These are phyloP conservation scores for Phyllotis vaccarum DNA, from an alignment of 2,797 vertebrate species.

Conservation along the genomic window DNA sequence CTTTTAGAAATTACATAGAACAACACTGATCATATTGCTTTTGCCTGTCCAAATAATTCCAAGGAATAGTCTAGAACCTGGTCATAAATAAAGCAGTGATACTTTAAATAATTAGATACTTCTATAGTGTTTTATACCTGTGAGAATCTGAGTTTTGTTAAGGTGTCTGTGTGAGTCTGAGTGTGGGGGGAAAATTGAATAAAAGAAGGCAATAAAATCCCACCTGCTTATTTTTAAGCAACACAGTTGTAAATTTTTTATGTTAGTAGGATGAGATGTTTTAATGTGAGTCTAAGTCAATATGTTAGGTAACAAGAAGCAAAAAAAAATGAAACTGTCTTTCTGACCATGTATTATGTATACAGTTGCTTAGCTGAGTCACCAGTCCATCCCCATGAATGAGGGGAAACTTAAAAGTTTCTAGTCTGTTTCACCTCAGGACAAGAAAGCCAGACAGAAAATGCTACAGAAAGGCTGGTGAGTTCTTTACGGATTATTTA, in stretches of 20 bases:
- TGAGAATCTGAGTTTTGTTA: background rate
- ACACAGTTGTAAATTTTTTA: constrained; percentile 46
- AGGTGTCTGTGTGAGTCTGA: background rate
- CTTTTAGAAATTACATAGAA: constrained; percentile 1
- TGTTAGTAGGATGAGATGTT: constrained; percentile 33
- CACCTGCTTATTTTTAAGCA: constrained; percentile 50
- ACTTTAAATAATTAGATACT: constrained; percentile 35
- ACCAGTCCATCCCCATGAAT: constrained; percentile 32
- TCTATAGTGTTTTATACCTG: background rate
- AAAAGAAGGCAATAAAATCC: constrained; percentile 52
- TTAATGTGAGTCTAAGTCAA: constrained; percentile 39
- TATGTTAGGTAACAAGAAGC: constrained; percentile 40
- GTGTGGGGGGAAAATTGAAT: background rate
- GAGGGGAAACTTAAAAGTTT: constrained; percentile 5
- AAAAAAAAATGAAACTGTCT: constrained; percentile 53
- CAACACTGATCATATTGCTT: background rate
- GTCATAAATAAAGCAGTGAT: background rate
- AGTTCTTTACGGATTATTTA: constrained; percentile 72
- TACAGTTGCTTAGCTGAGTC: background rate
- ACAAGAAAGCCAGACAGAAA: constrained; percentile 19
- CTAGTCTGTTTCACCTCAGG: constrained; percentile 3
- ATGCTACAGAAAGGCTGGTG: background rate
- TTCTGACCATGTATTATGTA: background rate
- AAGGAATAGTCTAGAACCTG: background rate
- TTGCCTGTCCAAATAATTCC: constrained; percentile 1